Base-by-base conservation (phyloP, 2,113 vertebrate species). In the Perognathus longimembris region DNA sequence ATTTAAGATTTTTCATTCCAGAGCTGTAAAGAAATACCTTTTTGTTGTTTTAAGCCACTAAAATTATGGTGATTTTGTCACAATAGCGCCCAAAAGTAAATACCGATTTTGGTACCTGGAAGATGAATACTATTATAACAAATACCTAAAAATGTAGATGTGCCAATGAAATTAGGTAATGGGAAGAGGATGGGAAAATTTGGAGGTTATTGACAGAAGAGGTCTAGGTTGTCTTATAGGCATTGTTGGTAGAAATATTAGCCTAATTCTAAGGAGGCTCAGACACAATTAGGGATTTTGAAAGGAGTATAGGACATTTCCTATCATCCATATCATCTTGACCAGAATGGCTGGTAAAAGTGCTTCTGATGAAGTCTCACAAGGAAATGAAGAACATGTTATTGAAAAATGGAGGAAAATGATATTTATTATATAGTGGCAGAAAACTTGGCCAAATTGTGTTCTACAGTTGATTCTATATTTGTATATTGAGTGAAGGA, bases 351-450 rank as follows among this genome's bases (percentile, higher is more conserved):
- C 8, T 30, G 81, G 87, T 30, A 73, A 59, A 78, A 57, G 32
- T 59, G 9, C 24, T 92, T 89, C 64, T 81, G 67, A 38, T 32
- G 54, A 63, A 14, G 18, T 42, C 50, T 81, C 54, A 75, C 42
- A 63, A 81, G 36, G n/a, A 94, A 94, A 90, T 45, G 26, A 80
- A 32, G 63, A 82, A 42, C 57, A n/a, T 21, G 14, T 30, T 40
- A 34, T 24, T 88, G 20, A 15, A 87, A 85, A 82, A 26, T 66
- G 18, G 18, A 91, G 42, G 30, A 82, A 82, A 18, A 10, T 69
- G 36, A 61, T 81, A 17, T 21, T n/a, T 59, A 26, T 45, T 77
- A 81, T 3, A 57, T 14, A 85, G 28, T 57, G 50, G 36, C 54
- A 95, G 76, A 67, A 95, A 38, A 77, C 0, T 30, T 38, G 69